Percentiles rank a stretch among this genome's conserved stretches.
Evolutionary conservation across 2,888 invertebrate genomes (phyloP).

Genomic region (Dolichomitus sp.): DNA sequence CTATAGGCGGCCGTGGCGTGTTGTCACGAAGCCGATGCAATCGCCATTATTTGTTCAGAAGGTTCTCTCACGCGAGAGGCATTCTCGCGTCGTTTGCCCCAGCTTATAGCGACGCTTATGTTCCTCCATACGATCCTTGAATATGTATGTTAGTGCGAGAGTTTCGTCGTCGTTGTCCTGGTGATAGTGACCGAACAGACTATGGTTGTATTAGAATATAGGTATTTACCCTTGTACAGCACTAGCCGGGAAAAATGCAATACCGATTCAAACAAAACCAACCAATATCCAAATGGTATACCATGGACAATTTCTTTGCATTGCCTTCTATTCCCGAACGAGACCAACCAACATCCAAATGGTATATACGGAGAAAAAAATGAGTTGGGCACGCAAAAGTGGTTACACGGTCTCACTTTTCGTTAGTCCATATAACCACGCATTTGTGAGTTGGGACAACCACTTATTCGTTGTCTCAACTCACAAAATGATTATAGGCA

Average conservation of each 20-base stretch:
- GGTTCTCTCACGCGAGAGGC: slow-evolving; percentile 64
- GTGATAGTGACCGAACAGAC: slow-evolving; percentile 9
- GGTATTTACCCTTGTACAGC: not conserved
- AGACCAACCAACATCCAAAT: no score
- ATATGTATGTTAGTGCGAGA: slow-evolving; percentile 57
- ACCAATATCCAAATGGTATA: slow-evolving; percentile 21
- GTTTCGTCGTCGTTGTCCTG: slow-evolving; percentile 36
- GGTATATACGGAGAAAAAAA: no score
- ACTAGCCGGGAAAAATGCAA: slow-evolving; percentile 28
- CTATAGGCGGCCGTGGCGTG: slow-evolving; percentile 33
- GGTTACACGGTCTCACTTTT: no score
- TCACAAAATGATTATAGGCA: no score
- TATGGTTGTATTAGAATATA: slow-evolving; percentile 7
- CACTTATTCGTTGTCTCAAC: no score
- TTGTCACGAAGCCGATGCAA: slow-evolving; percentile 72
- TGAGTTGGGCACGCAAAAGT: no score
- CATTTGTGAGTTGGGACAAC: no score
- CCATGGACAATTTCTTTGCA: slow-evolving; percentile 11
- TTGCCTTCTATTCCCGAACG: not conserved
- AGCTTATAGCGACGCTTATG: slow-evolving; percentile 68
- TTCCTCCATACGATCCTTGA: slow-evolving; percentile 53
- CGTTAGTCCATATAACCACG: no score
- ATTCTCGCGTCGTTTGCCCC: slow-evolving; percentile 72
- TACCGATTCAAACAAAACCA: slow-evolving; percentile 44
- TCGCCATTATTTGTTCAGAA: slow-evolving; percentile 73